phyloP scores from a whole-genome alignment of 1,140 invertebrate genomes.

The Cherax quadricarinatus region DNA sequence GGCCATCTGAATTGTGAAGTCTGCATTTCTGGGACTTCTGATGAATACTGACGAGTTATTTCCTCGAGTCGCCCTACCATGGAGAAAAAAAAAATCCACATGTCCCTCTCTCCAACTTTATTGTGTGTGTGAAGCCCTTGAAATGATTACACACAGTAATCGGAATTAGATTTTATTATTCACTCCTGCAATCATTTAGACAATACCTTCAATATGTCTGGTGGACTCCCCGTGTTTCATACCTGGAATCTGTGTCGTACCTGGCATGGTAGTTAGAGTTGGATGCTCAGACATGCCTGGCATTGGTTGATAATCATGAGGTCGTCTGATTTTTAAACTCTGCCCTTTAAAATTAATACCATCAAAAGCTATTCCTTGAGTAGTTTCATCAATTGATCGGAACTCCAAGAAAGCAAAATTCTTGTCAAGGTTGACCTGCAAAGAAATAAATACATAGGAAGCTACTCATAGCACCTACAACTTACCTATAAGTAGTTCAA shows the following conservation, averaged over 20 bases:
- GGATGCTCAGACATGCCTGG: slow-evolving; percentile 95
- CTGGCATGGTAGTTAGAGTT: slow-evolving; percentile 87
- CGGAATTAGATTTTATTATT: too few species aligned
- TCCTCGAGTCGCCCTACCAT: too few species aligned
- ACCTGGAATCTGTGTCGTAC: slow-evolving; percentile 76
- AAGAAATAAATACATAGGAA: slow-evolving; percentile 11
- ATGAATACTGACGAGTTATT: too few species aligned
- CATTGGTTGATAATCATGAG: slow-evolving; percentile 99
- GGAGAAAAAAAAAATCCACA: too few species aligned
- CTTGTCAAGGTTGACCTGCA: slow-evolving; percentile 96
- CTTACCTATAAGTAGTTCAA: too few species aligned
- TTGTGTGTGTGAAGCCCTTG: too few species aligned
- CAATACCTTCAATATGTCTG: slow-evolving; percentile 14
- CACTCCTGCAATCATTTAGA: background rate
- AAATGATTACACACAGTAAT: too few species aligned
- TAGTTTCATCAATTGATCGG: slow-evolving; percentile 99
- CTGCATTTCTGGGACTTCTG: too few species aligned
- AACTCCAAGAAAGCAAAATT: slow-evolving; percentile 99
- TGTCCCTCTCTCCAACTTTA: too few species aligned
- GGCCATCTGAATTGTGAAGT: too few species aligned
- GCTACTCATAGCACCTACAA: too few species aligned
- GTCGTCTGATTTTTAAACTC: slow-evolving; percentile 97
- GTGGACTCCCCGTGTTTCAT: slow-evolving; percentile 44
- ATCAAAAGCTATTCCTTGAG: slow-evolving; percentile 99
- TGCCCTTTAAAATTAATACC: slow-evolving; percentile 99